Evolutionary conservation across 1,140 invertebrate genomes (phyloP), one percentile per base, ranked within the genome.

Genomic region (Rhyacophila brunnea): DNA sequence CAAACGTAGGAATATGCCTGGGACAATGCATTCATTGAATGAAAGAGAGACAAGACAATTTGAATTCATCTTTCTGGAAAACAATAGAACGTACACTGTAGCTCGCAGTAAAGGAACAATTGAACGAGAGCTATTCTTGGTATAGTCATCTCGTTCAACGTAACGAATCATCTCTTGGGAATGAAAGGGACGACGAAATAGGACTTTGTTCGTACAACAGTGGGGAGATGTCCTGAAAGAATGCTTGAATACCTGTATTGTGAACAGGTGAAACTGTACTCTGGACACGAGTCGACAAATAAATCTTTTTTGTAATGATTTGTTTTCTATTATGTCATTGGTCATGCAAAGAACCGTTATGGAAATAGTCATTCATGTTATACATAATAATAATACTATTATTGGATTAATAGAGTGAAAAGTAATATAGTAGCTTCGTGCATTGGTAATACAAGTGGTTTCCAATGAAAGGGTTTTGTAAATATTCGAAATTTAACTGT

Each of bases 61-160:
- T 75, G 72, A 73, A 79, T 77, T 79, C 77, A 79, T 73, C 68
- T 69, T 60, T 56, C 52, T 47, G 69, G 63, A 69, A 65, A 47
- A 79, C 76, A 78, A 79, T 76, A 73, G 74, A 68, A 73, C 74
- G 75, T 75, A 78, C 74, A 78, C 76, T 78, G 75, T 78, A 71
- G 71, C 74, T 71, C 75, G 72, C 73, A 73, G 74, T 71, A 79
- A 79, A 77, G 75, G 75, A 75, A 78, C 77, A 79, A 77, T 79
- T 74, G 69, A 72, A 75, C 70, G 71, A 71, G 64, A 66, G 60
- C 62, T 54, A 23, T 44, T 28, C 53, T 56, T 40, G n/a, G 38
- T 15, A 15, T 40, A 67, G 64, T 57, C 76, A 73, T 68, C 71
- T 58, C 68, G 74, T 71, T 60, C 61, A 58, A 70, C 32, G 52